Conservation (phyloP, 2,888 invertebrate genomes). For the Fissipunctia ypsillon region DNA sequence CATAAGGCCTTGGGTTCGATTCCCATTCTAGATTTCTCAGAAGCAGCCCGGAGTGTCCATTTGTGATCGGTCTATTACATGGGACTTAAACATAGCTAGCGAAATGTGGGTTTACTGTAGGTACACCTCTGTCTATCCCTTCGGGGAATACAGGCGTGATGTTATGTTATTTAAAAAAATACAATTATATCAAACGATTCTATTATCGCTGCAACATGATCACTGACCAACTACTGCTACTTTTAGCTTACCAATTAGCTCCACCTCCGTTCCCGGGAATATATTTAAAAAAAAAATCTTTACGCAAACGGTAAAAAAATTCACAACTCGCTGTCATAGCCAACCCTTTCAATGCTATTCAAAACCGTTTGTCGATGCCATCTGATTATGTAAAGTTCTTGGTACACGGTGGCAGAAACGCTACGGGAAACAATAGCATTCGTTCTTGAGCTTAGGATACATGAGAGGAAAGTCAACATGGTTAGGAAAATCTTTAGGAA, state of each 20-base stretch:
- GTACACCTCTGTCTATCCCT: too few relatives aligned
- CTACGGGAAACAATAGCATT: conserved; percentile 56
- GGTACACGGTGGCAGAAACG: conserved; percentile 51
- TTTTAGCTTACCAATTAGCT: not conserved
- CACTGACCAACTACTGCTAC: too few relatives aligned
- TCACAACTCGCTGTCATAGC: conserved; percentile 47
- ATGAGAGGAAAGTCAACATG: conserved; percentile 33
- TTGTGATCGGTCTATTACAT: too few relatives aligned
- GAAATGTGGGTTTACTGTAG: too few relatives aligned
- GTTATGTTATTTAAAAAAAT: too few relatives aligned
- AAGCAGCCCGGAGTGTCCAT: too few relatives aligned
- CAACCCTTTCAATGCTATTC: conserved; percentile 56
- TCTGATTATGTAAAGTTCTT: conserved; percentile 69
- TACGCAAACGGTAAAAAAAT: conserved; percentile 52
- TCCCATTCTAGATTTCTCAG: too few relatives aligned
- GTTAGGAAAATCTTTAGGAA: not conserved
- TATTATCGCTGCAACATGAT: not conserved
- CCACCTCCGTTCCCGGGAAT: not conserved
- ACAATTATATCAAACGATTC: not conserved
- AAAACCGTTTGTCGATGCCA: conserved; percentile 67
- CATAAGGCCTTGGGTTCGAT: too few relatives aligned
- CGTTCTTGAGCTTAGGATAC: conserved; percentile 43
- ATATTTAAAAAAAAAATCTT: conserved; percentile 1
- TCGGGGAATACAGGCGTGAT: too few relatives aligned
- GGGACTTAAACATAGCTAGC: too few relatives aligned